Evolutionary conservation across 2,888 invertebrate genomes (phyloP).

Genomic region (Athalia circularis): DNA sequence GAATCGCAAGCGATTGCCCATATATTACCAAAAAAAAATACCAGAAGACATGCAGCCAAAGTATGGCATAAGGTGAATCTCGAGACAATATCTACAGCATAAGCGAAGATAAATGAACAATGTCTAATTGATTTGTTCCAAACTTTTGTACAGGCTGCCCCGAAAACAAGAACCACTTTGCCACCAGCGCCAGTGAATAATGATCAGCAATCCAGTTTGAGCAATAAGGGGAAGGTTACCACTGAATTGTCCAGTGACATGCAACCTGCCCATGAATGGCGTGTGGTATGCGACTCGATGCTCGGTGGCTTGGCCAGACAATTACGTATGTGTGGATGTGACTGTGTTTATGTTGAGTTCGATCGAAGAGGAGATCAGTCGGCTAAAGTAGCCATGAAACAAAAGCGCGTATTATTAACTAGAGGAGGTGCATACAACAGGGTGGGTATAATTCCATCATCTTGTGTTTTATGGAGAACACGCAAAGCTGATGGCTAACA

Average conservation of each 20-base stretch:
- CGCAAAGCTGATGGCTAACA: neutral
- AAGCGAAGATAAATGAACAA: slow-evolving; percentile 37
- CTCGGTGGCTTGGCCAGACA: slow-evolving; percentile 78
- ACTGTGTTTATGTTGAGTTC: slow-evolving; percentile 76
- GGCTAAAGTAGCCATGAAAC: slow-evolving; percentile 75
- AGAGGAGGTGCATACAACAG: slow-evolving; percentile 74
- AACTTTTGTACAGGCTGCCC: neutral
- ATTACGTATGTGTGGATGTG: slow-evolving; percentile 80
- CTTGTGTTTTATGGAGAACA: neutral
- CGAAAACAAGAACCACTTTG: neutral
- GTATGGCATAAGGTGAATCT: slow-evolving; percentile 45
- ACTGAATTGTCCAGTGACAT: slow-evolving; percentile 1
- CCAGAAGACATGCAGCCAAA: slow-evolving; percentile 71
- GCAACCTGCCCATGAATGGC: slow-evolving; percentile 57
- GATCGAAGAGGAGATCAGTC: slow-evolving; percentile 76
- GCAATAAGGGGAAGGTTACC: neutral
- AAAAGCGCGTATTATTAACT: slow-evolving; percentile 78
- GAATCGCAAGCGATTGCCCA: slow-evolving; percentile 71
- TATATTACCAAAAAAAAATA: slow-evolving; percentile 75
- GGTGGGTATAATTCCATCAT: slow-evolving; percentile 63
- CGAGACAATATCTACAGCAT: slow-evolving; percentile 11
- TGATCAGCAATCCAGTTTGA: slow-evolving; percentile 25
- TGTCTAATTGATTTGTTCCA: too few relatives aligned
- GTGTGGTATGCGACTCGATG: slow-evolving; percentile 80
- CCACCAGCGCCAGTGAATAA: neutral